phyloP scores from a whole-genome alignment of 2,888 invertebrate genomes.

The Ochlodes sylvanus region DNA sequence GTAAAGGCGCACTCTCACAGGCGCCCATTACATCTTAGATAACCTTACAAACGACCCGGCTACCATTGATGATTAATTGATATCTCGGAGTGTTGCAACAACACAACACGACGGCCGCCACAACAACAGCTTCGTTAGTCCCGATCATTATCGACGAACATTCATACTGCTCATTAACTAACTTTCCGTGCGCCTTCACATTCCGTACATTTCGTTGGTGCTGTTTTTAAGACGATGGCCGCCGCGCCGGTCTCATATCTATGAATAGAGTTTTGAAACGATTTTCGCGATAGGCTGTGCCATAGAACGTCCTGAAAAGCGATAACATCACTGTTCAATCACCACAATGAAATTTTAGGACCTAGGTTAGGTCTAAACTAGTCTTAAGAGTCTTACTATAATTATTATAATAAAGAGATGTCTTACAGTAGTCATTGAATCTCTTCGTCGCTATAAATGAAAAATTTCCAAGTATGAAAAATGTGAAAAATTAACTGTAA shows the following conservation, averaged over 20 bases:
- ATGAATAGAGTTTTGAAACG: neutral
- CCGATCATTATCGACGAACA: conserved; percentile 26
- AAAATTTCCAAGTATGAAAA: too few species aligned
- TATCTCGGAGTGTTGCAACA: conserved; percentile 8
- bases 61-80: conserved; percentile 18
- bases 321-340: neutral
- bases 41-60: conserved; percentile 1
- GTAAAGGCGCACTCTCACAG: neutral
- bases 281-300: neutral
- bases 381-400: too few species aligned
- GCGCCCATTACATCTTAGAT: neutral
- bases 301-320: neutral
- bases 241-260: neutral
- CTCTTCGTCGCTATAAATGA: too few species aligned
- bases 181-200: conserved; percentile 25
- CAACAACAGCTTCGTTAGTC: conserved; percentile 30
- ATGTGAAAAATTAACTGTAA: too few species aligned
- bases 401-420: too few species aligned
- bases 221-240: neutral
- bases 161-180: conserved; percentile 28
- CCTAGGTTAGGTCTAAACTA: too few species aligned
- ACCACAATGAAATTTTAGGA: too few species aligned
- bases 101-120: neutral
- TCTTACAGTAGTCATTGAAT: too few species aligned
- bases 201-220: conserved; percentile 30